Percentiles rank a stretch among this genome's conserved stretches.
Conservation (phyloP, 2,888 invertebrate species). For the Subacronicta megacephala region DNA sequence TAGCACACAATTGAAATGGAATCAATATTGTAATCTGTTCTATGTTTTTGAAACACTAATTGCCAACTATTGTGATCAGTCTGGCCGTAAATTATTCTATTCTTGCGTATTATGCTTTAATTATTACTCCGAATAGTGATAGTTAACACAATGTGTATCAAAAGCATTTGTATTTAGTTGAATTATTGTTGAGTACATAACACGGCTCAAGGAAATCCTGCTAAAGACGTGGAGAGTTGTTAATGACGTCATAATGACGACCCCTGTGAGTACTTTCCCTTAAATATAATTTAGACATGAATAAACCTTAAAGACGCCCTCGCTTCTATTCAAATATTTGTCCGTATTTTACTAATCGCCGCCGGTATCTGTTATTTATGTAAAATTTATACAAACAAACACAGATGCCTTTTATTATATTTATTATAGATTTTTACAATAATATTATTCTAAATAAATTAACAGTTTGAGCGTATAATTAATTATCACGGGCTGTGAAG, state of each 20-base stretch:
- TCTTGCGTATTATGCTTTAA: constrained; percentile 17
- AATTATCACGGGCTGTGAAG: too few species aligned
- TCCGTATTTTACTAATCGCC: constrained; percentile 25
- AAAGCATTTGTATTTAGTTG: constrained; percentile 46
- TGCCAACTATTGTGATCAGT: constrained; percentile 11
- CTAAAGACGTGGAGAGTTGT: constrained; percentile 65
- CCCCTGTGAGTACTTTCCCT: constrained; percentile 43
- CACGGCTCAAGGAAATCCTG: constrained; percentile 60
- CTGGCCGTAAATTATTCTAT: constrained; percentile 17
- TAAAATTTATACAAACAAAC: background rate
- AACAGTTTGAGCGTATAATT: too few species aligned
- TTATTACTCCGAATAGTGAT: constrained; percentile 12
- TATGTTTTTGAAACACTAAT: constrained; percentile 23
- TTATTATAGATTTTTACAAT: too few species aligned
- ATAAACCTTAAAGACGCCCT: constrained; percentile 39
- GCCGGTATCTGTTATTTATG: constrained; percentile 20
- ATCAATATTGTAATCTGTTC: constrained; percentile 20
- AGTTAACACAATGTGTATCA: constrained; percentile 19
- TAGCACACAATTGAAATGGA: constrained; percentile 13
- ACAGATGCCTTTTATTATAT: too few species aligned
- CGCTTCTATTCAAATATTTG: constrained; percentile 49
- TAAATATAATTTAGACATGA: constrained; percentile 48
- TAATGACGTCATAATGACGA: constrained; percentile 72
- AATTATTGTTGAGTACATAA: constrained; percentile 53
- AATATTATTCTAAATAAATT: too few species aligned